phyloP scores from a whole-genome alignment of 2,797 vertebrate genomes.

The Sebastes alutus region DNA sequence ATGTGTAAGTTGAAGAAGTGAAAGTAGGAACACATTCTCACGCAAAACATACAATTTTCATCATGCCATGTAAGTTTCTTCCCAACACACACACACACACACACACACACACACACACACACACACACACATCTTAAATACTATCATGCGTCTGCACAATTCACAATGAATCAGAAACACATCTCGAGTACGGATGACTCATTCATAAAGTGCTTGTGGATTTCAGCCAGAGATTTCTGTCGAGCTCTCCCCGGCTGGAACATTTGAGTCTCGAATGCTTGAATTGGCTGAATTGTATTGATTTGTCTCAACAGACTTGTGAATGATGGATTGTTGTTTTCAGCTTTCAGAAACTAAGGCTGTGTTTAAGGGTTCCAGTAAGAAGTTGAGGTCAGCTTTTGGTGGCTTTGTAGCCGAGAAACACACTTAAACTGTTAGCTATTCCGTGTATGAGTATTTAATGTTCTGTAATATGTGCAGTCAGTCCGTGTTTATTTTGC shows the following conservation, averaged over 20 bases:
- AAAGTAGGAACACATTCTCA: constrained; percentile 52
- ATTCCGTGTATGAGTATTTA: constrained; percentile 28
- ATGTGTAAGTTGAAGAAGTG: constrained; percentile 63
- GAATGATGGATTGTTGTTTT: constrained; percentile 61
- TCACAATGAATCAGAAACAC: constrained; percentile 56
- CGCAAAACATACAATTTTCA: constrained; percentile 13
- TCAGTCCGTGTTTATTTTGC: constrained; percentile 25
- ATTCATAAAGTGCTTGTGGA: constrained; percentile 61
- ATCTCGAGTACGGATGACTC: constrained; percentile 60
- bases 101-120: constrained; percentile 4
- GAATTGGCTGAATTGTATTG: constrained; percentile 47
- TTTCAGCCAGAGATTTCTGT: constrained; percentile 48
- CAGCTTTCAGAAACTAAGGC: constrained; percentile 33
- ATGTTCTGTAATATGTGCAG: constrained; percentile 20
- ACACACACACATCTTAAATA: constrained; percentile 30
- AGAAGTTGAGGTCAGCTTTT: constrained; percentile 32
- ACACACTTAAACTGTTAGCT: constrained; percentile 23
- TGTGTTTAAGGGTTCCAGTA: constrained; percentile 37
- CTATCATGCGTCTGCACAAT: constrained; percentile 23
- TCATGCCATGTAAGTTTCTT: constrained; percentile 6
- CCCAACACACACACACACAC: neutral
- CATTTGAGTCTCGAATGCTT: constrained; percentile 42
- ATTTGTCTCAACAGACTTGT: constrained; percentile 52
- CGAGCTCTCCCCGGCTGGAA: constrained; percentile 28
- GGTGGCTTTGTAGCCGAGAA: constrained; percentile 24